Evolutionary conservation across 2,888 invertebrate species (phyloP), one percentile per base, ranked within the genome.

Genomic region (Heliconius cydno): DNA sequence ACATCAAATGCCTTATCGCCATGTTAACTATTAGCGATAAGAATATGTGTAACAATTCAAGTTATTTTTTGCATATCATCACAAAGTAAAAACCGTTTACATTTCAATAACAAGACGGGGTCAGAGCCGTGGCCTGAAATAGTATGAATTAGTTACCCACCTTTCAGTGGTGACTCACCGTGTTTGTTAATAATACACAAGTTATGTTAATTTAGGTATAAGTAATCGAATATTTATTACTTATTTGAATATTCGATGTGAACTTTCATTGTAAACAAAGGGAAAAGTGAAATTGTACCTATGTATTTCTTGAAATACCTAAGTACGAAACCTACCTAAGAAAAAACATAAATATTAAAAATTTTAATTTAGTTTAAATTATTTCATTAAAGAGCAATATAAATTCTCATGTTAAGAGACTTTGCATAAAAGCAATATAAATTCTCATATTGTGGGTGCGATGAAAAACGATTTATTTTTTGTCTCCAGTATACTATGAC

Each of bases 131-230:
- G 73, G 73, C 60, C 73, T 38, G n/a, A 34, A 60, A 60, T 60
- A 60, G 73, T 73, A 60, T 73, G 38, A 60, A 73, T 68, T 68
- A 57, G 34, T 38, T 34, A 34, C 19, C 6, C 34, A 30, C 71
- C 46, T 73, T 73, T 73, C 41, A 72, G 41, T 19, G 46, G 65
- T 78, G 75, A 78, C 52, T 78, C 65, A 80, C 38, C 38, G 28
- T 57, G 66, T 71, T 77, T 77, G 77, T 70, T 70, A 28, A 74
- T 22, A 63, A 41, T 28, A 68, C 10, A 25, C 28, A 77, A 38
- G 25, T 68, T 70, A 77, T 77, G 77, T 77, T 74, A 74, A 80
- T 77, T 30, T 68, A n/a, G 3, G n/a, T 60, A 46, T 65, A 57
- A 65, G 60, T 70, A 38, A 77, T 77, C 28, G 77, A 77, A 74